A percentile compares a stretch with the other conserved stretches of the same genome.
phyloP scores from a whole-genome alignment of 2,888 invertebrate genomes.

The Automeris io region DNA sequence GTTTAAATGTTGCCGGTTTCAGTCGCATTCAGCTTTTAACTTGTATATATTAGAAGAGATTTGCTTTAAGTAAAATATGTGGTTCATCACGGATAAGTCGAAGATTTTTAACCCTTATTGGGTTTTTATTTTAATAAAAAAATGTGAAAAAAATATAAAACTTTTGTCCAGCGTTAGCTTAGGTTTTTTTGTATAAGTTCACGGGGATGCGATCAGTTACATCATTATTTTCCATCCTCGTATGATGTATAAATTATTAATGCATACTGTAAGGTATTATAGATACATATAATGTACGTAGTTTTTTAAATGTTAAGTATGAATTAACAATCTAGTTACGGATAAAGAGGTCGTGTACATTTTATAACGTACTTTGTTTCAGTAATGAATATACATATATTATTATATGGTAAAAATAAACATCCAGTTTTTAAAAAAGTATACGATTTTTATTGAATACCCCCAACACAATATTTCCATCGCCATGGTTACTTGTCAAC shows the following conservation, averaged over 20 bases:
- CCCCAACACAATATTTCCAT: too few relatives aligned
- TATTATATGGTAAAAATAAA: conserved; percentile 83
- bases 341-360: conserved; percentile 81
- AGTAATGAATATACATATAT: conserved; percentile 82
- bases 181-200: conserved; percentile 29
- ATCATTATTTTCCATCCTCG: conserved; percentile 2
- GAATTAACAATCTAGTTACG: conserved; percentile 69
- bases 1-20: not conserved
- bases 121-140: conserved; percentile 47
- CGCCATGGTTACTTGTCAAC: too few relatives aligned
- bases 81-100: conserved; percentile 34
- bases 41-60: conserved; percentile 44
- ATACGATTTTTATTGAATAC: conserved; percentile 48
- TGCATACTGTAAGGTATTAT: conserved; percentile 59
- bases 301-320: conserved; percentile 77
- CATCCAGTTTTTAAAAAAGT: conserved; percentile 80
- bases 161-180: conserved; percentile 56
- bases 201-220: not conserved
- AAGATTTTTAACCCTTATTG: conserved; percentile 37
- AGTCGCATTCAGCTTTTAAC: not conserved
- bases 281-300: conserved; percentile 76
- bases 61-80: conserved; percentile 28
- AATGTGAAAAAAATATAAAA: not conserved
- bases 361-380: conserved; percentile 86
- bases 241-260: conserved; percentile 64